phyloP scores from a whole-genome alignment of 2,113 vertebrate genomes.

The Noctilio leporinus region DNA sequence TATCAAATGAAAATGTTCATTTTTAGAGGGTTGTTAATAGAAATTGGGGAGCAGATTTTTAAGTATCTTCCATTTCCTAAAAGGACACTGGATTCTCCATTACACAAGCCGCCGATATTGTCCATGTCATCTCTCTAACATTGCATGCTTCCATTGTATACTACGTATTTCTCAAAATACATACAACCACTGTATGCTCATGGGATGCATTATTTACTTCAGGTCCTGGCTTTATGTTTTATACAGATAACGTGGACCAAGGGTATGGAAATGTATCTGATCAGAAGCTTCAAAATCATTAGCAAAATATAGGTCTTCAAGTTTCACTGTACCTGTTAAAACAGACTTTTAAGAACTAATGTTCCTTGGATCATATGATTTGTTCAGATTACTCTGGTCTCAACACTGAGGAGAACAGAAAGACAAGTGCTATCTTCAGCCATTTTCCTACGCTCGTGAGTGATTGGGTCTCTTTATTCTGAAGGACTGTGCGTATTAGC shows the following conservation, averaged over 20 bases:
- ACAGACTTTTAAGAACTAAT: background rate
- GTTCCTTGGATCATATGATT: slow-evolving; percentile 51
- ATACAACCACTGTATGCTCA: slow-evolving; percentile 44
- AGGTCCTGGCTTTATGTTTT: slow-evolving; percentile 43
- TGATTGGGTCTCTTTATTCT: background rate
- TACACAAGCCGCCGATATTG: background rate
- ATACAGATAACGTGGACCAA: slow-evolving; percentile 57
- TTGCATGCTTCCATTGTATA: slow-evolving; percentile 43
- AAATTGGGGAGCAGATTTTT: slow-evolving; percentile 63
- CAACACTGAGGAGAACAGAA: background rate
- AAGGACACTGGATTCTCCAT: slow-evolving; percentile 44
- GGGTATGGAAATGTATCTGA: slow-evolving; percentile 55
- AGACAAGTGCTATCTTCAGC: background rate
- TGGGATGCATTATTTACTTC: slow-evolving; percentile 52
- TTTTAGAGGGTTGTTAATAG: slow-evolving; percentile 66
- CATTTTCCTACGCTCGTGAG: background rate
- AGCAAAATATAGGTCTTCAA: slow-evolving; percentile 20
- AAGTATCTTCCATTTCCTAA: slow-evolving; percentile 52
- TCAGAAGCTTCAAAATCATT: slow-evolving; percentile 33
- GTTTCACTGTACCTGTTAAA: slow-evolving; percentile 2
- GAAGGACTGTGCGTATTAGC: background rate
- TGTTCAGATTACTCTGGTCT: slow-evolving; percentile 35
- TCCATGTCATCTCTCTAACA: slow-evolving; percentile 11
- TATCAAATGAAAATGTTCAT: slow-evolving; percentile 76
- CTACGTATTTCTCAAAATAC: slow-evolving; percentile 39